A percentile compares a stretch with the other conserved stretches of the same genome.
Conservation (phyloP, 2,113 vertebrate genomes). For the Sitta europaea region DNA sequence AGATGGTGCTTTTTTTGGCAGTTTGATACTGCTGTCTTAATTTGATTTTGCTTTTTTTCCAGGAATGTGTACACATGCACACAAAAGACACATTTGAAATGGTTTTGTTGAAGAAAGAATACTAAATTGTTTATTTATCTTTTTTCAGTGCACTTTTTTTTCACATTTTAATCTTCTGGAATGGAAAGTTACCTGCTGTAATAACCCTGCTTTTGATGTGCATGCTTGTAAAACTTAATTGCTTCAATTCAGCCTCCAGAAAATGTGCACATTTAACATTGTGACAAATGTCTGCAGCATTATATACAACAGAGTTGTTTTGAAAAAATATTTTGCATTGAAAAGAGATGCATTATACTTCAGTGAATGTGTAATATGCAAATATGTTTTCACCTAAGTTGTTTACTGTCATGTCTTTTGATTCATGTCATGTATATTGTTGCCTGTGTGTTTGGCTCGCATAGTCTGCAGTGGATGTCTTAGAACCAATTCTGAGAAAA, state of each 20-base stretch:
- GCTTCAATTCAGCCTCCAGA: background rate
- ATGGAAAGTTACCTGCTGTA: background rate
- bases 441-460: background rate
- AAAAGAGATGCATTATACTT: background rate
- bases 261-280: background rate
- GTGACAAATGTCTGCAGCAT: background rate
- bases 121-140: background rate
- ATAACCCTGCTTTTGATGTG: background rate
- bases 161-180: background rate
- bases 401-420: background rate
- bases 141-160: background rate
- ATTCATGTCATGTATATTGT: background rate
- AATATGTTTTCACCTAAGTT: background rate
- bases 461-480: background rate
- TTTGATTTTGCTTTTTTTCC: background rate
- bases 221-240: slow-evolving; percentile 1
- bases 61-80: background rate
- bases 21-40: background rate
- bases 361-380: background rate
- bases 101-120: background rate
- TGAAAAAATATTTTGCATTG: background rate
- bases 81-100: background rate
- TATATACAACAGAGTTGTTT: background rate
- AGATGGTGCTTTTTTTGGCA: background rate
- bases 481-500: background rate